Base-by-base conservation (phyloP, 2,113 vertebrate species). In the Pycnonotus jocosus region DNA sequence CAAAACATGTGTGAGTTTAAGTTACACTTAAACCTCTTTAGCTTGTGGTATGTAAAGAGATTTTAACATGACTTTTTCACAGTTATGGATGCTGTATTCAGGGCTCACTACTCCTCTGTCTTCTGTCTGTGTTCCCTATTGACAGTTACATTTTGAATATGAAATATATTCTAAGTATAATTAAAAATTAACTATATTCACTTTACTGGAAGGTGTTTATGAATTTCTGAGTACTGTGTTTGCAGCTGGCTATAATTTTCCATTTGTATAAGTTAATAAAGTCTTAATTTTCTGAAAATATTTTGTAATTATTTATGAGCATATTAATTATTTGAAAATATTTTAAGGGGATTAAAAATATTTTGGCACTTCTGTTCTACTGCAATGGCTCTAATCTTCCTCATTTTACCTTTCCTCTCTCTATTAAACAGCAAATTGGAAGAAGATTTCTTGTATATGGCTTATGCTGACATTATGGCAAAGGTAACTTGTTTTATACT, bases 381-480 rank as follows among this genome's bases (percentile, higher is more conserved):
- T 47, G 7, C 83, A 50, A 74, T 35, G 23, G 12, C 6, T 60
- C 37, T 78, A 33, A 66, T 48, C 5, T 87, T 93, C 8, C 5
- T 70, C 62, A 71, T 73, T 61, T 45, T 87, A 62, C 21, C 35
- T 93, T 88, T 95, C 62, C 5, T 89, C 68, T 88, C 61, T 95
- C 28, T 88, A 58, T 95, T 97, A 30, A 96, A 47, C 96, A 99
- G 99, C 97, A 99, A 99, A 97, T 83, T 99, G 94, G 99, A 99
- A 73, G 99, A 99, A 96, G 99, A 99, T 96, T 98, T 98, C 85
- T 98, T 99, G 58, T 99, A 99, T 94, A 99, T 99, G 99, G 99
- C 99, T 24, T 99, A 99, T 84, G 99, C 99, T 96, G 99, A 99
- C 95, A 99, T 99, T 96, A 99, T 99, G 99, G 99, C 99, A 86